Conservation (phyloP, 2,797 vertebrate species). For the Sebastes oblongus region DNA sequence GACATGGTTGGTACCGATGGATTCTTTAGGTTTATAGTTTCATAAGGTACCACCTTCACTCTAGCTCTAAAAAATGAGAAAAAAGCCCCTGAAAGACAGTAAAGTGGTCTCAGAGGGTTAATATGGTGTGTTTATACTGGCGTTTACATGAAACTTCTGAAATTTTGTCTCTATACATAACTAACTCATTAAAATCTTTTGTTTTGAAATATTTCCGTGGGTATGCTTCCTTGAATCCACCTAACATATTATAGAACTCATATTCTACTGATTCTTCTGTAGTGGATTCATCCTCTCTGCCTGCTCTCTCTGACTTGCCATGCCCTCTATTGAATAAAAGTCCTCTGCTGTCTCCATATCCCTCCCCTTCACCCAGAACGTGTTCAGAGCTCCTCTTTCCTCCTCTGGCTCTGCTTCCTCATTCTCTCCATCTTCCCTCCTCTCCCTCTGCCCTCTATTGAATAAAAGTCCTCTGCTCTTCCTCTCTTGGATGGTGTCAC, state of each 20-base stretch:
- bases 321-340: slow-evolving; percentile 11
- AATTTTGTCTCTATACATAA: not conserved
- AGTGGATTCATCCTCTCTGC: no score
- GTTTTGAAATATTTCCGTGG: not conserved
- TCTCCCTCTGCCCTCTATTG: slow-evolving; percentile 28
- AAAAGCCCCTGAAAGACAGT: no score
- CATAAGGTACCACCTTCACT: no score
- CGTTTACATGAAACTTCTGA: not conserved
- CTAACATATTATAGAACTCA: not conserved
- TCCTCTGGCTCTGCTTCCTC: not conserved
- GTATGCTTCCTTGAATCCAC: not conserved
- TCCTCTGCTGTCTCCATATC: not conserved
- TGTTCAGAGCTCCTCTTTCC: not conserved
- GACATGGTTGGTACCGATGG: no score
- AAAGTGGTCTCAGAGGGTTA: no score
- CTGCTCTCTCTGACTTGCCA: not conserved
- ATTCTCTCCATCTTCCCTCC: not conserved
- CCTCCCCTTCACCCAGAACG: not conserved
- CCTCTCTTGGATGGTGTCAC: slow-evolving; percentile 5
- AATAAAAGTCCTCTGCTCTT: slow-evolving; percentile 6
- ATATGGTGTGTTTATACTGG: not conserved
- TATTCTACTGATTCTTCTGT: not conserved
- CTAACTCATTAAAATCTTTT: not conserved
- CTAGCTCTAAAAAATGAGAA: no score
- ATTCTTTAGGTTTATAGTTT: no score